A percentile compares a stretch with the other conserved stretches of the same genome.
Evolutionary conservation across 2,888 invertebrate species (phyloP).

Genomic region (Agrochola macilenta): DNA sequence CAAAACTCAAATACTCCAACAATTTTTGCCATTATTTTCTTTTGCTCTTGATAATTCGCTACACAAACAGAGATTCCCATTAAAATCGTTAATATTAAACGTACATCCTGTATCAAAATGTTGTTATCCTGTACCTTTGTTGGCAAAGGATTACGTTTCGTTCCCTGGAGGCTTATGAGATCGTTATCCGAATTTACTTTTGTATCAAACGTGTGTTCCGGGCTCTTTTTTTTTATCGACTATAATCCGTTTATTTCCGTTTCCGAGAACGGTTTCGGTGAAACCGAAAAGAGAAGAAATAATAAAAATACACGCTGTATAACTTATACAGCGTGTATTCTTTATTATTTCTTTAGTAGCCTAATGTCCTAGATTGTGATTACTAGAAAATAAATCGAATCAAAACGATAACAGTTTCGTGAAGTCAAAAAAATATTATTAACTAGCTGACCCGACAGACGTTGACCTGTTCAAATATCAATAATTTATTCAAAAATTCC

Average conservation of each 20-base stretch:
- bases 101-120: constrained; percentile 21
- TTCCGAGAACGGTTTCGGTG: too few species aligned
- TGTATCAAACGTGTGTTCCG: constrained; percentile 12
- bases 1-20: neutral
- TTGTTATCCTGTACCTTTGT: constrained; percentile 36
- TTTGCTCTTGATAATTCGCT: constrained; percentile 13
- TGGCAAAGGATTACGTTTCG: constrained; percentile 26
- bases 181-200: constrained; percentile 21
- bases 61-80: constrained; percentile 39
- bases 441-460: too few species aligned
- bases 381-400: too few species aligned
- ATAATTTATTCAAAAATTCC: too few species aligned
- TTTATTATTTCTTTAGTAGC: neutral
- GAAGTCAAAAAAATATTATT: too few species aligned
- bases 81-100: constrained; percentile 29
- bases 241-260: neutral
- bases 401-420: too few species aligned
- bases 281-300: neutral
- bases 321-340: neutral
- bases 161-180: constrained; percentile 33
- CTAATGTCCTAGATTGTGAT: too few species aligned
- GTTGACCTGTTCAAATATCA: too few species aligned
- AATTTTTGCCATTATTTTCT: constrained; percentile 14
- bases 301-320: neutral
- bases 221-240: constrained; percentile 21